A percentile compares a stretch with the other conserved stretches of the same genome.
Evolutionary conservation across 2,113 vertebrate species (phyloP).

Genomic region (Cacatua alba): DNA sequence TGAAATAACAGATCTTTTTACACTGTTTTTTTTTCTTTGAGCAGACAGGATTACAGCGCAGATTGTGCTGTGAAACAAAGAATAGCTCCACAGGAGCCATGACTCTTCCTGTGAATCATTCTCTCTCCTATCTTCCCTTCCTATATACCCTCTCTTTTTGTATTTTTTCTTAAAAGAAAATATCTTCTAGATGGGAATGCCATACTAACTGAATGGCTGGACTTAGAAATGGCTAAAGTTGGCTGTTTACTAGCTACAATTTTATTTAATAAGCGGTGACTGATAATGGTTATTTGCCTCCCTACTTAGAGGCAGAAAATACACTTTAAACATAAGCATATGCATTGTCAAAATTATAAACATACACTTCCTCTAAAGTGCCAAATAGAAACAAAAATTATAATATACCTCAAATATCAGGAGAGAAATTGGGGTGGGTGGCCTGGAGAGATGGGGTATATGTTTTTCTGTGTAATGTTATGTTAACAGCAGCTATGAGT

Average conservation of each 20-base stretch:
- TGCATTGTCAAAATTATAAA: slow-evolving; percentile 30
- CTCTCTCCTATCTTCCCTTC: not conserved
- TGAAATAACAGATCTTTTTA: slow-evolving; percentile 31
- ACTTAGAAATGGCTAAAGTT: slow-evolving; percentile 23
- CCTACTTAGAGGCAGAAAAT: slow-evolving; percentile 4
- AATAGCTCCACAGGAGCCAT: slow-evolving; percentile 18
- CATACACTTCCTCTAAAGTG: not conserved
- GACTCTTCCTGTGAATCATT: slow-evolving; percentile 42
- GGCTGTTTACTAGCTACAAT: slow-evolving; percentile 26
- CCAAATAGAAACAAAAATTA: not conserved
- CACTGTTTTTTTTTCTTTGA: not conserved
- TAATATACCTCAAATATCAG: not conserved
- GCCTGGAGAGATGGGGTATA: not conserved
- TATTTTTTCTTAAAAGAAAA: slow-evolving; percentile 25
- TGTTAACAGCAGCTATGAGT: not conserved
- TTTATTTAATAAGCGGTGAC: slow-evolving; percentile 42
- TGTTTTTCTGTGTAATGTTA: slow-evolving; percentile 1
- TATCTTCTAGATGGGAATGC: not conserved
- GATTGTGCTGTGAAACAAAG: slow-evolving; percentile 47
- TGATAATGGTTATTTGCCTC: slow-evolving; percentile 47
- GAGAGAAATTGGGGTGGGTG: not conserved
- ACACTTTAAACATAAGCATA: slow-evolving; percentile 24
- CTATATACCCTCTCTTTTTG: not conserved
- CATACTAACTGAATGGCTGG: not conserved
- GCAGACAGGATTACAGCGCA: slow-evolving; percentile 10